Evolutionary conservation across 2,888 invertebrate species (phyloP).

Genomic region (Athetis lepigone): DNA sequence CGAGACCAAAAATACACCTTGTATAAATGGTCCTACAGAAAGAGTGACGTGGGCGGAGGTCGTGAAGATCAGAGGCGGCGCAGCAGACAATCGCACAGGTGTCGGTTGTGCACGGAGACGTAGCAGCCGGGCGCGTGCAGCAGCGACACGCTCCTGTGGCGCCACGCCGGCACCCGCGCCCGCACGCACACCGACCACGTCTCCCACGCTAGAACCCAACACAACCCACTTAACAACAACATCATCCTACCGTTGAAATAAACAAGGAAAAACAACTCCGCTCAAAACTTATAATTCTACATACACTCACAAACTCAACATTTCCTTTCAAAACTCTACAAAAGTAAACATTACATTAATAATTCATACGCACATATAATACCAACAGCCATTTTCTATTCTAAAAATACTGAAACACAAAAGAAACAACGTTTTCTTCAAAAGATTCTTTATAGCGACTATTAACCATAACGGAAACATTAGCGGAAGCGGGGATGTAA

Average conservation of each 20-base stretch:
- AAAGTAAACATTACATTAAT: slow-evolving; percentile 59
- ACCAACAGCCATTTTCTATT: slow-evolving; percentile 61
- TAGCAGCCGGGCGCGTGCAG: slow-evolving; percentile 82
- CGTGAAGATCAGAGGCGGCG: slow-evolving; percentile 42
- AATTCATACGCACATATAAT: slow-evolving; percentile 59
- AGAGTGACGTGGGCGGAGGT: too few species aligned
- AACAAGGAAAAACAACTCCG: slow-evolving; percentile 45
- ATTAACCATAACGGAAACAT: slow-evolving; percentile 83
- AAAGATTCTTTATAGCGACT: slow-evolving; percentile 84
- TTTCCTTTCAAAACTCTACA: slow-evolving; percentile 52
- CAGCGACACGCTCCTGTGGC: slow-evolving; percentile 71
- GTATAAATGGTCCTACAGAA: too few species aligned
- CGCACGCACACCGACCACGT: slow-evolving; percentile 69
- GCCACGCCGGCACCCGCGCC: slow-evolving; percentile 75
- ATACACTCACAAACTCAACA: slow-evolving; percentile 49
- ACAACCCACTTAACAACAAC: slow-evolving; percentile 52
- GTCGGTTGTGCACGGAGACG: slow-evolving; percentile 73
- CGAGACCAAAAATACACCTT: too few species aligned
- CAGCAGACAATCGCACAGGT: slow-evolving; percentile 81
- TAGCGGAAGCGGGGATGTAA: slow-evolving; percentile 79
- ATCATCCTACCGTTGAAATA: slow-evolving; percentile 19
- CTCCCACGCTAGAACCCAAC: slow-evolving; percentile 75
- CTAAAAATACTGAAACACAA: slow-evolving; percentile 74
- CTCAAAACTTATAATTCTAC: slow-evolving; percentile 55
- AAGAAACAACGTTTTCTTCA: slow-evolving; percentile 73